Base-by-base conservation (phyloP, 2,888 invertebrate species). In the Nineta flava region DNA sequence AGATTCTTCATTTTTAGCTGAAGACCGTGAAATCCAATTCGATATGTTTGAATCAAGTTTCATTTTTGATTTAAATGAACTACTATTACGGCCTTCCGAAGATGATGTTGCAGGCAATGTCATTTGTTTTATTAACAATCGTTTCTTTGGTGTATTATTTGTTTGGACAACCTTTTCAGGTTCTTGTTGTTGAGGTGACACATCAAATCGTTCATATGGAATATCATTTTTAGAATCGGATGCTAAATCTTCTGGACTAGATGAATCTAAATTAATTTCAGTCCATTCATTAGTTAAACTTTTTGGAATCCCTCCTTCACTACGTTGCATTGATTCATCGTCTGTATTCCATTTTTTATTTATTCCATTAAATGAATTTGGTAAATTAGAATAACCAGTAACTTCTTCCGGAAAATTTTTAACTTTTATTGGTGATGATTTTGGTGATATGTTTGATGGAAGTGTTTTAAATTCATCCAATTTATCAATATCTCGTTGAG, bases 221-320 rank as follows among this genome's bases (percentile, higher is more conserved):
- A 71, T 66, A 52, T 70, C 71, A 53, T 65, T 64, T 43, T 52
- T 54, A 34, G 65, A 63, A 26, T 73, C 73, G 61, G 74, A 75
- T 56, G 73, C 74, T 48, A 72, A 66, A 59, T 79, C 79, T 50
- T 80, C 80, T 0, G 81, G 80, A 56, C 77, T 77, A 16, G 80
- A 81, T 60, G 77, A 77, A 53, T 80, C 80, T 58, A 83, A 65
- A 63, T 79, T 81, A 50, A 82, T 81, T 64, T 82, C 82, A 1
- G 81, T 82, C 82, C 82, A 83, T 51, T 80, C 80, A 56, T 79
- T 80, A 1, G 69, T 70, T 48, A 72, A 64, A 50, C 64, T 65
- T 49, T 60, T 49, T 17, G 45, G 17, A 21, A 49, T 34, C 9
- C 35, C 38, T 9, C 35, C 38, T 9, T 2, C 31, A 42, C 41